Evolutionary conservation across 1,140 invertebrate species (phyloP).

Genomic region (Chrysomallon squamiferum): DNA sequence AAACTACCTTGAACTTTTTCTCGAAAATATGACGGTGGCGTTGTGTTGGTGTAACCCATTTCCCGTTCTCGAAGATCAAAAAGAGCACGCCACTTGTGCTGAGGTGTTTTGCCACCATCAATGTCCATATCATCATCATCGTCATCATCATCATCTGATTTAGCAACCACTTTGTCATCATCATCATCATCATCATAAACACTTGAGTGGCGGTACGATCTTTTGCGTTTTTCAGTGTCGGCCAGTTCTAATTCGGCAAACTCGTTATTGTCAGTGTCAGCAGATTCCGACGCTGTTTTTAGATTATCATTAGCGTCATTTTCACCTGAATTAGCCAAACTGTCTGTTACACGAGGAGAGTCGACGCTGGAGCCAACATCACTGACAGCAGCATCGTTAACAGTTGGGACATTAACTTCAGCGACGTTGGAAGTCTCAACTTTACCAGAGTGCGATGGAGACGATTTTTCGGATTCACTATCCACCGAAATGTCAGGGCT

Average conservation of each 20-base stretch:
- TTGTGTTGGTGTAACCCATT: conserved; percentile 37
- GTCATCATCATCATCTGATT: conserved; percentile 41
- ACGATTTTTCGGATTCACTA: background rate
- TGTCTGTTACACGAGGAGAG: conserved; percentile 1
- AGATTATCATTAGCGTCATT: conserved; percentile 23
- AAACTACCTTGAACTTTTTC: conserved; percentile 81
- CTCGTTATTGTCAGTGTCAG: conserved; percentile 3
- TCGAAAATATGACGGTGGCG: conserved; percentile 69
- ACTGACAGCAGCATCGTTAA: conserved; percentile 16
- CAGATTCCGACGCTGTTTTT: no score
- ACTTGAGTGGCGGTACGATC: conserved; percentile 10
- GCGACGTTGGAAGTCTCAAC: conserved; percentile 9
- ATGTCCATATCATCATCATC: conserved; percentile 7
- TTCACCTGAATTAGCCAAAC: conserved; percentile 11
- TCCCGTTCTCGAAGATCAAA: conserved; percentile 57
- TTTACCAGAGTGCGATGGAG: conserved; percentile 13
- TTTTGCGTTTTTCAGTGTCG: conserved; percentile 13
- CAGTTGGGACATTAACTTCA: conserved; percentile 6
- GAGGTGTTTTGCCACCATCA: conserved; percentile 62
- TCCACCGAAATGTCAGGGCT: background rate
- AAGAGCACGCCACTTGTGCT: conserved; percentile 73
- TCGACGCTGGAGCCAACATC: conserved; percentile 14
- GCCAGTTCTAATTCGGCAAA: no score
- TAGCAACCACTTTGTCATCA: conserved; percentile 13
- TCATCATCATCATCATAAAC: conserved; percentile 18